phyloP scores from a whole-genome alignment of 2,888 invertebrate genomes.

The Thereva unica region DNA sequence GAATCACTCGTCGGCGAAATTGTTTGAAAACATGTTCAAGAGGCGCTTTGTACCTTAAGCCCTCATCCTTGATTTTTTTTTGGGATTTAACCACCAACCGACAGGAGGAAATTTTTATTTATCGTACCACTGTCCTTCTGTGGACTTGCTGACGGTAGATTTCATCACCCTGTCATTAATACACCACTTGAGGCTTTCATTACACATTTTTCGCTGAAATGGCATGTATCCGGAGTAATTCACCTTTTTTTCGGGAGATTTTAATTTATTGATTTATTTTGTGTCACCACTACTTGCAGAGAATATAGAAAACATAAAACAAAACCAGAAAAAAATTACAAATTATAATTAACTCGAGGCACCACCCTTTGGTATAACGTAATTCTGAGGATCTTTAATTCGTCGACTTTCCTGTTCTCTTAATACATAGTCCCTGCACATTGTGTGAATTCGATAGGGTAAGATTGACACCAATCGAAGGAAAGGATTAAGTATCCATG shows the following conservation, averaged over 20 bases:
- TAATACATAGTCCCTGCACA: conserved; percentile 40
- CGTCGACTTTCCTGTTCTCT: conserved; percentile 39
- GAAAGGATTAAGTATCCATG: conserved; percentile 34
- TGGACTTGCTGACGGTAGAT: conserved; percentile 26
- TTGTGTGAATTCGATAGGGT: conserved; percentile 37
- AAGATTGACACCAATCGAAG: conserved; percentile 24
- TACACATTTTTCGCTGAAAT: conserved; percentile 28
- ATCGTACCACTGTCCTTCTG: conserved; percentile 8
- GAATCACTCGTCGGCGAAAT: conserved; percentile 35
- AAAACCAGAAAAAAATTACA: no score
- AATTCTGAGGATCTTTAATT: conserved; percentile 37
- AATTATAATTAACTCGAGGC: no score
- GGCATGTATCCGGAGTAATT: conserved; percentile 25
- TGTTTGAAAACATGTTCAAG: conserved; percentile 38
- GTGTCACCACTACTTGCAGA: no score
- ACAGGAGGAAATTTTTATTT: conserved; percentile 30
- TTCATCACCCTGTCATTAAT: conserved; percentile 25
- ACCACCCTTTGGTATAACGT: no score
- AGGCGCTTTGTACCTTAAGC: conserved; percentile 21
- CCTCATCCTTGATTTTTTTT: conserved; percentile 1
- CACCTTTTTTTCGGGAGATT: conserved; percentile 18
- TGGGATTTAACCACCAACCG: conserved; percentile 3
- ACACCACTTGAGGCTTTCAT: conserved; percentile 32
- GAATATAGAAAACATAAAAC: no score
- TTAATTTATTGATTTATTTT: conserved; percentile 18